These are phyloP conservation scores for Pomatorhinus ruficollis DNA, from an alignment of 2,113 vertebrate species.

Conservation along the genomic window DNA sequence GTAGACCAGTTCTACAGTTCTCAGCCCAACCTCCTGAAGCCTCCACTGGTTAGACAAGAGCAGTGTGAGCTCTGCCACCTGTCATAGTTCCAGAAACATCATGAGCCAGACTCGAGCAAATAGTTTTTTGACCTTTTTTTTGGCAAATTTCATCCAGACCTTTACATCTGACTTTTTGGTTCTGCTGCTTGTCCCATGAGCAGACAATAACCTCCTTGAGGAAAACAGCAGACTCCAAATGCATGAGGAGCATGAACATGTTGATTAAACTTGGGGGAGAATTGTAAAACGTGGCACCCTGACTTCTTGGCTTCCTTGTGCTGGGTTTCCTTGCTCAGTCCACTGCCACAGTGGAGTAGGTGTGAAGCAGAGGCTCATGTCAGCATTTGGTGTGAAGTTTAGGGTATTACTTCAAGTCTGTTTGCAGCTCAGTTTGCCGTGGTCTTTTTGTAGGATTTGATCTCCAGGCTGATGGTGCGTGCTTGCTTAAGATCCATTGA, in stretches of 20 bases:
- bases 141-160: not conserved
- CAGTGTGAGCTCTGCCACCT: not conserved
- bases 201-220: not conserved
- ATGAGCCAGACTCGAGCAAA: not conserved
- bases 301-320: not conserved
- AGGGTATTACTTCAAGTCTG: not conserved
- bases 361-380: not conserved
- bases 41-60: not conserved
- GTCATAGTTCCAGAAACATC: not conserved
- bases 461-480: not conserved
- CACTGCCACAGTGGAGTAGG: not conserved
- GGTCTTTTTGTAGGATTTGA: not conserved
- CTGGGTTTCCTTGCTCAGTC: not conserved
- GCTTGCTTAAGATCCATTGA: not conserved
- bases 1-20: not conserved
- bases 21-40: not conserved
- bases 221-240: not conserved
- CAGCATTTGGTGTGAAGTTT: rapidly evolving
- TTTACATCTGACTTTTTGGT: not conserved
- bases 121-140: not conserved
- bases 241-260: not conserved
- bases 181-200: not conserved
- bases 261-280: not conserved
- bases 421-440: not conserved
- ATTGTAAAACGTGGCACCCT: not conserved